A percentile compares a stretch with the other conserved stretches of the same genome.
These are phyloP conservation scores for Nebria brevicollis DNA, from an alignment of 2,888 invertebrate species.

Conservation along the genomic window DNA sequence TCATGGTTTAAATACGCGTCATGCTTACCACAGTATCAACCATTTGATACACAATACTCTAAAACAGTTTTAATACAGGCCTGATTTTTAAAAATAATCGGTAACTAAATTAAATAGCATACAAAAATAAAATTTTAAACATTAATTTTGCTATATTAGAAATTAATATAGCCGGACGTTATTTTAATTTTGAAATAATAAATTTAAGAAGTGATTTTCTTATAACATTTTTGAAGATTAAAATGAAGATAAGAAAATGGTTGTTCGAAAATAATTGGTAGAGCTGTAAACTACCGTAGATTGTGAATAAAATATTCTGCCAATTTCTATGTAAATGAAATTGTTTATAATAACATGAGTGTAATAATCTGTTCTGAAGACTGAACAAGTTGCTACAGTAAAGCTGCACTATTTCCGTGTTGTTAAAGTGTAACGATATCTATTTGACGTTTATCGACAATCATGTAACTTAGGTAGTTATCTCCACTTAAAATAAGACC, in stretches of 20 bases:
- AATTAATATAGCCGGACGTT: no score
- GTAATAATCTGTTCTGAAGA: not conserved
- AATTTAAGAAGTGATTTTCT: no score
- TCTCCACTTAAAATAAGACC: not conserved
- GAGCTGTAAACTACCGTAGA: no score
- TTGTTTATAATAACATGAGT: not conserved
- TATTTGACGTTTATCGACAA: not conserved
- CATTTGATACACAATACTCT: not conserved
- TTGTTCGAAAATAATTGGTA: no score
- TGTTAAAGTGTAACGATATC: not conserved
- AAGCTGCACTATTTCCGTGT: not conserved
- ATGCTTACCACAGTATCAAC: not conserved
- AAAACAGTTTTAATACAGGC: not conserved
- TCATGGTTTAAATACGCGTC: not conserved
- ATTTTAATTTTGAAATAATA: no score
- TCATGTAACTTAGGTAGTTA: not conserved
- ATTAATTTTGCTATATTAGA: no score
- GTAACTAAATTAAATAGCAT: no score
- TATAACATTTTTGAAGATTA: no score
- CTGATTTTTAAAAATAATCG: no score
- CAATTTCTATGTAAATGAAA: not conserved
- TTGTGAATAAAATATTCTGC: not conserved
- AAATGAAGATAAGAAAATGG: no score
- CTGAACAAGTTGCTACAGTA: not conserved
- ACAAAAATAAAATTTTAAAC: no score